These are phyloP conservation scores for Stenodera caucasica DNA, from an alignment of 2,888 invertebrate species.

Conservation along the genomic window DNA sequence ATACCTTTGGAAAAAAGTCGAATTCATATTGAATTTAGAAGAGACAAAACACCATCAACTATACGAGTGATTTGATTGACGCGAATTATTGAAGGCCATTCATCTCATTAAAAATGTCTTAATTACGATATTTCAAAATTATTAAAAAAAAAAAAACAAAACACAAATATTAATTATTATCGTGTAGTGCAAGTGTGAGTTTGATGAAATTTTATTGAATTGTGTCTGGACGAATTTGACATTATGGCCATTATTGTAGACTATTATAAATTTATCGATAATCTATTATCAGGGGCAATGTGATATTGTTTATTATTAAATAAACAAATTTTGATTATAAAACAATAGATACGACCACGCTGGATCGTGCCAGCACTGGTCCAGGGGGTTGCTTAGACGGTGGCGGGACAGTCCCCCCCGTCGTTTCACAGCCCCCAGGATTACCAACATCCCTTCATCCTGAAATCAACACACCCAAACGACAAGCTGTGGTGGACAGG, in stretches of 20 bases:
- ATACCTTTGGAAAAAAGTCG: conserved; percentile 22
- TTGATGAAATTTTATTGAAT: too few relatives aligned
- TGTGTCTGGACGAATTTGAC: not conserved
- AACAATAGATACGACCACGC: conserved; percentile 41
- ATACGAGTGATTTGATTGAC: conserved; percentile 17
- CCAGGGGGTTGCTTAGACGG: conserved; percentile 79
- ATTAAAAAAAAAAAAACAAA: too few relatives aligned
- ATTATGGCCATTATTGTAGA: not conserved
- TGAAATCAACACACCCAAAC: conserved; percentile 75
- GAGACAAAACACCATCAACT: not conserved
- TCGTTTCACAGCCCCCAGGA: conserved; percentile 65
- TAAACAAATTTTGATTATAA: too few relatives aligned
- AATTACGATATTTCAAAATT: too few relatives aligned
- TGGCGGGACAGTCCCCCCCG: conserved; percentile 70
- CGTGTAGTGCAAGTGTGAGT: not conserved
- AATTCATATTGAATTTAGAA: not conserved
- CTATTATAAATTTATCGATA: not conserved
- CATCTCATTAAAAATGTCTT: conserved; percentile 21
- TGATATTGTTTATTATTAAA: conserved; percentile 44
- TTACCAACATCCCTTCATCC: conserved; percentile 63
- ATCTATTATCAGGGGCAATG: conserved; percentile 39
- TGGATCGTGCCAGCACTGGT: conserved; percentile 58
- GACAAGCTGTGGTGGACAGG: conserved; percentile 84
- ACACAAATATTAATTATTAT: not conserved
- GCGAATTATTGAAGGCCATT: conserved; percentile 25